These are phyloP conservation scores for Drosophila yakuba DNA, from an alignment of 1,140 invertebrate species.

Conservation along the genomic window DNA sequence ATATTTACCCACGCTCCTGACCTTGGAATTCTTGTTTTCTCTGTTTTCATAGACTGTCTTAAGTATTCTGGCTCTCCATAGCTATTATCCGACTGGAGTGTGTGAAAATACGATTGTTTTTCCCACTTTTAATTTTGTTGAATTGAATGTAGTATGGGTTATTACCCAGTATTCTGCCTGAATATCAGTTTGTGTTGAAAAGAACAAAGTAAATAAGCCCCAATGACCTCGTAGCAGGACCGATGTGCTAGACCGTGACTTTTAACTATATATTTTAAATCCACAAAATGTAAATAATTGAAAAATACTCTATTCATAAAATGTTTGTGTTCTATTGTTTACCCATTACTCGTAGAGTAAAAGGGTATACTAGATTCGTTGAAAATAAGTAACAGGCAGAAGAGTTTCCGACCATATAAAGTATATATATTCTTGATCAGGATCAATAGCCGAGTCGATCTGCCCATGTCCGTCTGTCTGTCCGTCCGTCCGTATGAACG, in stretches of 20 bases:
- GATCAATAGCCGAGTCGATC: too few species aligned
- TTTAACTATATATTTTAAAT: constrained; percentile 1
- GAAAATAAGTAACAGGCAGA: too few species aligned
- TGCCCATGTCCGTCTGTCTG: too few species aligned
- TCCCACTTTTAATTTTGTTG: constrained; percentile 75
- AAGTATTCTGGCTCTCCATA: constrained; percentile 31
- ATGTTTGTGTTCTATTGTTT: too few species aligned
- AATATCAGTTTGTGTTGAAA: constrained; percentile 31
- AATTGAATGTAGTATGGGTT: constrained; percentile 58
- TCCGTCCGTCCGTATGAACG: too few species aligned
- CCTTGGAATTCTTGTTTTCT: constrained; percentile 72
- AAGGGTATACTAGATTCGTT: too few species aligned
- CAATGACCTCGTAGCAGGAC: constrained; percentile 9
- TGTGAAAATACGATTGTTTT: constrained; percentile 71
- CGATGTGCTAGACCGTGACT: constrained; percentile 32
- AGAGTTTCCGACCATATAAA: too few species aligned
- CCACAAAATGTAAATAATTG: not conserved
- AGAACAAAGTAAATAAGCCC: constrained; percentile 23
- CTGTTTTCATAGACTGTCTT: constrained; percentile 56
- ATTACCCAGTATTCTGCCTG: not conserved
- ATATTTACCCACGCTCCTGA: constrained; percentile 74
- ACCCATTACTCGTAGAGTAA: too few species aligned
- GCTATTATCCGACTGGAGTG: constrained; percentile 55
- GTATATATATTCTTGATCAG: too few species aligned
- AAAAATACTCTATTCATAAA: too few species aligned